Conservation (phyloP, 2,888 invertebrate genomes). For the Laothoe populi region DNA sequence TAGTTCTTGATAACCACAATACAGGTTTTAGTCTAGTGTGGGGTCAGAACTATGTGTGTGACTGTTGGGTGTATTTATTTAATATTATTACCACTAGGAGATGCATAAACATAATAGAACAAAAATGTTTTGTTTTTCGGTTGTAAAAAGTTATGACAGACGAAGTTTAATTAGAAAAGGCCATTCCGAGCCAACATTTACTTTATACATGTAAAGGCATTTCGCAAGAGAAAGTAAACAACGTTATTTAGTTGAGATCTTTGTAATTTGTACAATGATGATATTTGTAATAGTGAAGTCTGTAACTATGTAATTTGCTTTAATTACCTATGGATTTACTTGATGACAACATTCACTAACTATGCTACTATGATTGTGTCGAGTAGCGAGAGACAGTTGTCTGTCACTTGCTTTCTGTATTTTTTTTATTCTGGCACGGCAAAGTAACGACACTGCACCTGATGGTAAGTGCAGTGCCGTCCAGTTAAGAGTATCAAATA, state of each 20-base stretch:
- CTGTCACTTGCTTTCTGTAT: too few relatives aligned
- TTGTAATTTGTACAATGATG: constrained; percentile 1
- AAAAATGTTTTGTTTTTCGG: background rate
- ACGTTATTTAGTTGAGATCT: constrained; percentile 25
- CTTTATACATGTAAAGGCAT: constrained; percentile 19
- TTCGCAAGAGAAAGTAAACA: constrained; percentile 14
- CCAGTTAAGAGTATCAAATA: too few relatives aligned
- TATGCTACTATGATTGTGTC: too few relatives aligned
- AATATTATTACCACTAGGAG: too few relatives aligned
- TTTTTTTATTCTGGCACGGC: too few relatives aligned
- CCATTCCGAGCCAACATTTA: constrained; percentile 8
- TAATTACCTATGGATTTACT: background rate
- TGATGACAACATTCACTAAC: background rate
- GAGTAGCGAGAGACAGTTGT: too few relatives aligned
- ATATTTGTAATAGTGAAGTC: background rate
- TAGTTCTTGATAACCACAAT: too few relatives aligned
- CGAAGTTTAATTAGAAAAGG: constrained; percentile 17
- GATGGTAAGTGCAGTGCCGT: too few relatives aligned
- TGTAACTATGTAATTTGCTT: background rate
- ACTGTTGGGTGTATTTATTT: too few relatives aligned
- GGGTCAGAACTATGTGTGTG: too few relatives aligned
- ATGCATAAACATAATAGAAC: background rate
- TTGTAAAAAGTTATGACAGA: constrained; percentile 13
- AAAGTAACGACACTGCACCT: too few relatives aligned
- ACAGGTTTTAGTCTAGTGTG: too few relatives aligned